Evolutionary conservation across 2,113 vertebrate species (phyloP).

Genomic region (Galeopterus variegatus): DNA sequence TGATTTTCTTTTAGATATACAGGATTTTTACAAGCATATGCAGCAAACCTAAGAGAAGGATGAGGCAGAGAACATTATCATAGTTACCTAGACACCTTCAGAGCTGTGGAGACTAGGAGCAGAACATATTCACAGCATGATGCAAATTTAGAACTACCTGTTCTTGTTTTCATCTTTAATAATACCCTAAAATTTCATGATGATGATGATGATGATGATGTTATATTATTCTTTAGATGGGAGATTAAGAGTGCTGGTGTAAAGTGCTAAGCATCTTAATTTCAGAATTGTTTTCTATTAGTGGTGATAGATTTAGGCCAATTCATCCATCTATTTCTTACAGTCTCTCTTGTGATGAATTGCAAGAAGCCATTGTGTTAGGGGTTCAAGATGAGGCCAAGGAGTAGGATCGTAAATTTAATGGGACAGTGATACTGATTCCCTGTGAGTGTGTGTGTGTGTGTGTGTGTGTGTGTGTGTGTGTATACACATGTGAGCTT

Average conservation of each 20-base stretch:
- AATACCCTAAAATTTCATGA: background rate
- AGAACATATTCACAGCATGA: background rate
- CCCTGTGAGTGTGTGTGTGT: background rate
- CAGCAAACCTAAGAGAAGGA: background rate
- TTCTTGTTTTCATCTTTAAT: background rate
- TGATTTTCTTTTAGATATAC: slow-evolving; percentile 60
- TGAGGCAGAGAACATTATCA: slow-evolving; percentile 1
- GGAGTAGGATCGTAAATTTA: slow-evolving; percentile 39
- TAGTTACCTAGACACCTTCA: background rate
- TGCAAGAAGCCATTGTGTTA: background rate
- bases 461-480: background rate
- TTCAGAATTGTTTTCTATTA: slow-evolving; percentile 52
- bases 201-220: background rate
- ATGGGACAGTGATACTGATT: background rate
- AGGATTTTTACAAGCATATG: slow-evolving; percentile 19
- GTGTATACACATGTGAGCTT: background rate
- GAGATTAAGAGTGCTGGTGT: background rate
- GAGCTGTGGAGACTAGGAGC: background rate
- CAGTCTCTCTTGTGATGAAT: slow-evolving; percentile 19
- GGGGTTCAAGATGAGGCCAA: slow-evolving; percentile 23
- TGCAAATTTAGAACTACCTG: background rate
- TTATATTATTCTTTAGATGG: background rate
- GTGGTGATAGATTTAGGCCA: slow-evolving; percentile 37
- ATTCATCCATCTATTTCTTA: slow-evolving; percentile 8
- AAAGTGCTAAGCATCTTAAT: slow-evolving; percentile 48